Conservation (phyloP, 2,113 vertebrate genomes). For the Rissa tridactyla region DNA sequence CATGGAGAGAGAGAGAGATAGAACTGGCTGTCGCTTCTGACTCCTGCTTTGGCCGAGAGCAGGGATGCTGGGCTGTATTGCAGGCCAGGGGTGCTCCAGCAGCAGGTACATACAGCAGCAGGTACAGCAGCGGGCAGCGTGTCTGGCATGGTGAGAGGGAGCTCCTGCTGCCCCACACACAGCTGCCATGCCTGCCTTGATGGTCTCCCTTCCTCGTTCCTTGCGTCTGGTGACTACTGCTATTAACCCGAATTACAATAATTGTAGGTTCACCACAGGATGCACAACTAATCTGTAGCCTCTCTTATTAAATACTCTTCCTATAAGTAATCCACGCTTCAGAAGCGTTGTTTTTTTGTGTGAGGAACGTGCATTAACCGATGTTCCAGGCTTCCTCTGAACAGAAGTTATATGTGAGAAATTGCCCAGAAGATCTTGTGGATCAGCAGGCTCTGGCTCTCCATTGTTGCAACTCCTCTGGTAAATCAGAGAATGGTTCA, state of each 20-base stretch:
- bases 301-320: neutral
- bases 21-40: neutral
- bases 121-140: fast-evolving
- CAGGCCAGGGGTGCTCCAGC: neutral
- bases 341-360: neutral
- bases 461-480: neutral
- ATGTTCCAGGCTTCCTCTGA: neutral
- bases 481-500: neutral
- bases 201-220: neutral
- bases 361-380: neutral
- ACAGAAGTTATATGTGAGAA: neutral
- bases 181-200: neutral
- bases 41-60: neutral
- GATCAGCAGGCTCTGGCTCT: neutral
- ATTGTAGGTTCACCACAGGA: neutral
- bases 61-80: neutral
- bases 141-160: neutral
- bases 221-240: neutral
- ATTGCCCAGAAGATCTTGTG: neutral
- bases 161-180: neutral
- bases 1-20: neutral
- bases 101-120: neutral
- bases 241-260: neutral
- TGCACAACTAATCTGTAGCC: neutral
- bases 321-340: neutral